Base-by-base conservation (phyloP, 2,113 vertebrate genomes). In the Trogon melanurus region DNA sequence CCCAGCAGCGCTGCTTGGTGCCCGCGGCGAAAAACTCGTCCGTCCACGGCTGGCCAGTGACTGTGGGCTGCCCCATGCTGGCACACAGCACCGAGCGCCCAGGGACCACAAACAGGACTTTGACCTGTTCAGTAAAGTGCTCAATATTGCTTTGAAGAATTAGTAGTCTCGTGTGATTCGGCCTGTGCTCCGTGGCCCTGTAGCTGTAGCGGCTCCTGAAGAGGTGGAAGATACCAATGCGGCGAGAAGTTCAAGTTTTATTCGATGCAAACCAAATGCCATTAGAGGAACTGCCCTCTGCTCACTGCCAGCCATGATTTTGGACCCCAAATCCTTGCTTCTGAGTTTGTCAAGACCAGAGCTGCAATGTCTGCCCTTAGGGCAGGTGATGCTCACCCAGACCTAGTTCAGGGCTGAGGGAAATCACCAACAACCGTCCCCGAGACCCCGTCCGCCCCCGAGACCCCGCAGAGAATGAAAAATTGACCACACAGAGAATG, bases 11-110 rank as follows among this genome's bases (percentile, higher is more conserved):
- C 60, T 54, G 41, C 41, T 41, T 41, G 41, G 41, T 41, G 54
- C 20, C 44, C 5, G 1, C 0, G 3, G 53, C 64, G 0, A 0
- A 65, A 57, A 30, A 10, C 7, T 4, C 29, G 21, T 50, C 41
- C 4, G 1, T 47, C 41, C 36, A n/a, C 4, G 1, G 34, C 23
- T 1, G 2, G 69, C 11, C 0, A 1, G 23, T 0, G 19, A 34
- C 72, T 1, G 1, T 2, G 34, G 54, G 64, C 73, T 57, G 64
- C 44, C 25, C 18, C 8, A 41, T 1, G 3, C 36, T 13, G 32
- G 51, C 32, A 4, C 0, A 0, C 4, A 3, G 3, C 13, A 17
- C 2, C 4, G 23, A 30, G 64, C 45, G 15, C 27, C 7, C 0
- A 1, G n/a, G 32, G n/a, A 38, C 29, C 14, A 19, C 2, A 0